Evolutionary conservation across 2,888 invertebrate genomes (phyloP).

Genomic region (Eristalis intricaria): DNA sequence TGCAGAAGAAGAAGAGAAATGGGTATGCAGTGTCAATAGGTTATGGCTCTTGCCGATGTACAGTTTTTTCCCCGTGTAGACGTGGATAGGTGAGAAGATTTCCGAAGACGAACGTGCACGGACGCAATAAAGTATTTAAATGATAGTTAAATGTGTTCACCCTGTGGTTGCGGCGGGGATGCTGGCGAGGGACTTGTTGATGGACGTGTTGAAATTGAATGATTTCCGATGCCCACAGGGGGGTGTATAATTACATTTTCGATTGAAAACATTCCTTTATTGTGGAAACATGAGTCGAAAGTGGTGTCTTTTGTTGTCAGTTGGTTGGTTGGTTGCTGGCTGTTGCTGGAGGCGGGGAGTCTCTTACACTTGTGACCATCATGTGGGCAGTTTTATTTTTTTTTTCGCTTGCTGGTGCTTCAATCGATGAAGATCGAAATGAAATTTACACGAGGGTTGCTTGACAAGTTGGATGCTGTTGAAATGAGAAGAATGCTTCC

Average conservation of each 20-base stretch:
- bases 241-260: slow-evolving; percentile 1
- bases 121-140: not conserved
- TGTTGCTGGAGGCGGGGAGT: not conserved
- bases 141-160: not conserved
- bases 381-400: not conserved
- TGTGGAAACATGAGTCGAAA: not conserved
- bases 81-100: not conserved
- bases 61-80: not conserved
- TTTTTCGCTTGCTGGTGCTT: not conserved
- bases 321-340: not conserved
- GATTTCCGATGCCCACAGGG: not conserved
- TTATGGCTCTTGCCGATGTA: slow-evolving; percentile 2
- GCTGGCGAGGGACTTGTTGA: not conserved
- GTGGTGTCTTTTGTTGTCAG: not conserved
- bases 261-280: not conserved
- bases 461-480: not conserved
- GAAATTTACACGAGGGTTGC: not conserved
- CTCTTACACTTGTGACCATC: not conserved
- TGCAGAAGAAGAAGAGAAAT: not conserved
- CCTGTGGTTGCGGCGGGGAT: not conserved
- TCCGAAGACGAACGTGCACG: not conserved
- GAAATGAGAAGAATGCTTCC: too few species aligned
- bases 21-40: slow-evolving; percentile 25
- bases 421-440: not conserved
- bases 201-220: not conserved